These are phyloP conservation scores for Apis laboriosa DNA, from an alignment of 1,140 invertebrate species.

Conservation along the genomic window DNA sequence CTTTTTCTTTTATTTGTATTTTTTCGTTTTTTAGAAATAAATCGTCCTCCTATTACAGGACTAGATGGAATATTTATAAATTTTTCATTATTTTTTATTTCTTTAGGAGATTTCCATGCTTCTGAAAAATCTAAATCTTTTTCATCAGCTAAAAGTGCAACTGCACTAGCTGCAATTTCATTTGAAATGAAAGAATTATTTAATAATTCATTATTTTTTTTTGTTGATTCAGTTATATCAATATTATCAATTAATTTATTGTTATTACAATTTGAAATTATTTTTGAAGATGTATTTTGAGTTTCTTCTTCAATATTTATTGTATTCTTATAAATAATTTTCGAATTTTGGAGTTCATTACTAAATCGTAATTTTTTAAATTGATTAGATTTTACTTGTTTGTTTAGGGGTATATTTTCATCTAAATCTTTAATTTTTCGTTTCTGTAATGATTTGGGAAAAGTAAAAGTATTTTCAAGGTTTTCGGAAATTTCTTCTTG, in stretches of 20 bases:
- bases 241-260: neutral
- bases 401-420: conserved; percentile 62
- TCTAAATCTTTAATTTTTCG: conserved; percentile 48
- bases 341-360: conserved; percentile 62
- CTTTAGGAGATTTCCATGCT: neutral
- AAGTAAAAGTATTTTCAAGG: neutral
- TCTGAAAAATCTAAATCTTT: conserved; percentile 22
- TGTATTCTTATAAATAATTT: conserved; percentile 61
- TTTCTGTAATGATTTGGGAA: conserved; percentile 36
- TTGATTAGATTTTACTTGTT: conserved; percentile 15
- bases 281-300: neutral
- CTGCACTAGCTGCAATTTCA: conserved; percentile 58
- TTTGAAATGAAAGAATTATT: conserved; percentile 10
- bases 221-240: neutral
- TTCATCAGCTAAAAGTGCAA: conserved; percentile 68
- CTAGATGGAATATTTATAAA: conserved; percentile 1
- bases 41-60: conserved; percentile 51
- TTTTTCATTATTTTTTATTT: conserved; percentile 7
- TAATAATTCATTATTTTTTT: neutral
- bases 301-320: conserved; percentile 26
- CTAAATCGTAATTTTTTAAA: conserved; percentile 66
- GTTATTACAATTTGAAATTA: neutral
- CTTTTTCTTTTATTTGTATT: neutral
- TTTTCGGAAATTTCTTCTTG: conserved; percentile 13
- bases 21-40: conserved; percentile 31